Evolutionary conservation across 2,113 vertebrate species (phyloP).

Genomic region (Fregata magnificens): DNA sequence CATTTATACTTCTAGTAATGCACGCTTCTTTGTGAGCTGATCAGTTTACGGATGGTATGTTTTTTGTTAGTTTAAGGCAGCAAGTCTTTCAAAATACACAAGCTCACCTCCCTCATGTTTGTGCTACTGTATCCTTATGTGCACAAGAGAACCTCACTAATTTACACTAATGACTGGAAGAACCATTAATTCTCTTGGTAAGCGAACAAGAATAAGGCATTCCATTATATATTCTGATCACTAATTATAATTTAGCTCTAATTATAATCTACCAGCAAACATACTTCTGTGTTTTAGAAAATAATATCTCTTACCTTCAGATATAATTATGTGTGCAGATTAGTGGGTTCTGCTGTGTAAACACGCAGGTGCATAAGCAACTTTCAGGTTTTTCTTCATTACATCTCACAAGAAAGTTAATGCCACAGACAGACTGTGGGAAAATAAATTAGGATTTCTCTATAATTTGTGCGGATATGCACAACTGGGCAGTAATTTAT

Average conservation of each 20-base stretch:
- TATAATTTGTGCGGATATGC: not conserved
- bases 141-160: constrained; percentile 55
- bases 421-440: constrained; percentile 22
- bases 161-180: constrained; percentile 51
- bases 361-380: constrained; percentile 41
- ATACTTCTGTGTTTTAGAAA: constrained; percentile 58
- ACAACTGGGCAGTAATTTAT: not conserved
- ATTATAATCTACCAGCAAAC: constrained; percentile 64
- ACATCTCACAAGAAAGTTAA: constrained; percentile 46
- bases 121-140: constrained; percentile 43
- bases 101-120: constrained; percentile 35
- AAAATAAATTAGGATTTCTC: constrained; percentile 43
- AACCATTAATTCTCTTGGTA: constrained; percentile 40
- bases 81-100: constrained; percentile 37
- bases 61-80: constrained; percentile 52
- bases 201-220: constrained; percentile 59
- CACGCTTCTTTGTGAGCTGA: not conserved
- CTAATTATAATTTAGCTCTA: constrained; percentile 48
- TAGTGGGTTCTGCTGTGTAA: constrained; percentile 59
- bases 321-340: constrained; percentile 45
- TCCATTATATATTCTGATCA: constrained; percentile 51
- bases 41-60: not conserved
- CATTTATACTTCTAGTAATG: not conserved
- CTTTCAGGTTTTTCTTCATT: constrained; percentile 58
- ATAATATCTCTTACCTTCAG: constrained; percentile 47